Percentiles rank a stretch among this genome's conserved stretches.
Conservation (phyloP, 2,113 vertebrate species). For the Crotophaga sulcirostris region DNA sequence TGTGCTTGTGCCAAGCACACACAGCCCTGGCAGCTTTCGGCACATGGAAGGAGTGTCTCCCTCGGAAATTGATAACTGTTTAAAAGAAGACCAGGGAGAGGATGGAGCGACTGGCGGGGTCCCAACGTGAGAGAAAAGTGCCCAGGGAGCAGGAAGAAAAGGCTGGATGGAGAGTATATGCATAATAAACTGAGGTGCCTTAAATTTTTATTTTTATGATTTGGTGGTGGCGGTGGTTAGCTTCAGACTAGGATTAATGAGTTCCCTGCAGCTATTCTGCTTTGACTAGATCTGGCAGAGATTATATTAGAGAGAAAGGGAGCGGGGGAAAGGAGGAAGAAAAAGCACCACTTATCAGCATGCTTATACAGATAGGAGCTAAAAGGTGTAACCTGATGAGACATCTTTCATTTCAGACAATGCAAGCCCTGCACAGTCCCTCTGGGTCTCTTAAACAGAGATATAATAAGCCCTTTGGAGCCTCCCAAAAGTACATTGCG, state of each 20-base stretch:
- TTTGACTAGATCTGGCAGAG: slow-evolving; percentile 56
- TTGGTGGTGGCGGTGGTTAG: not conserved
- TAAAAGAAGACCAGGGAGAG: not conserved
- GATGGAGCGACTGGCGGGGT: not conserved
- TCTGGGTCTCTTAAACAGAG: slow-evolving; percentile 23
- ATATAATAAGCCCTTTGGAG: slow-evolving; percentile 1
- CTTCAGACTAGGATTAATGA: slow-evolving; percentile 50
- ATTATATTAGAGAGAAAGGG: slow-evolving; percentile 16
- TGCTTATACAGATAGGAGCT: slow-evolving; percentile 17
- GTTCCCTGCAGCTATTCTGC: slow-evolving; percentile 49
- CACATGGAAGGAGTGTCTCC: slow-evolving; percentile 43
- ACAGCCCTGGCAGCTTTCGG: slow-evolving; percentile 46
- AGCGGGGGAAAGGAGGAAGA: not conserved
- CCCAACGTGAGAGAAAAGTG: fast-evolving
- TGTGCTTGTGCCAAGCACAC: slow-evolving; percentile 68
- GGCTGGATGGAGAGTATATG: not conserved
- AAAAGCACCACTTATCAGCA: slow-evolving; percentile 24
- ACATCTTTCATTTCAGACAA: slow-evolving; percentile 46
- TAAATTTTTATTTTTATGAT: slow-evolving; percentile 5
- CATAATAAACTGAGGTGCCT: not conserved
- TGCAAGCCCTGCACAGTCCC: not conserved
- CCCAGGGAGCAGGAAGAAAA: not conserved
- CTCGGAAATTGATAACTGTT: slow-evolving; percentile 37
- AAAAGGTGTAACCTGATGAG: slow-evolving; percentile 47
- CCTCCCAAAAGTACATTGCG: not conserved